Evolutionary conservation across 2,113 vertebrate genomes (phyloP).

Genomic region (Bubalus kerabau): DNA sequence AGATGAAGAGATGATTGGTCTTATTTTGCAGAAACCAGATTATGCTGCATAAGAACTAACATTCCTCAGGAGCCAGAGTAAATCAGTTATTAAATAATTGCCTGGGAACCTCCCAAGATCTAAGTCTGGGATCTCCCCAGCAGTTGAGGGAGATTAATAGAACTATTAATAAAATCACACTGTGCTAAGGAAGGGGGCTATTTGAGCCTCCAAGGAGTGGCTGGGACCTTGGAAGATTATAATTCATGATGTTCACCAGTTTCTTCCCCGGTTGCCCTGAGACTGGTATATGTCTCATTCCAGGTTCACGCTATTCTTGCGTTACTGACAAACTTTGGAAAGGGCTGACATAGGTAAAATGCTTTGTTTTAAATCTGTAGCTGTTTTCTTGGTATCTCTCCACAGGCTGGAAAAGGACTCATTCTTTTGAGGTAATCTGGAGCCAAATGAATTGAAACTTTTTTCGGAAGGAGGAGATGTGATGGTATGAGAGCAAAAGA

Average conservation of each 20-base stretch:
- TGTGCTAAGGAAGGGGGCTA: no score
- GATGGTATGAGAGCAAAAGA: neutral
- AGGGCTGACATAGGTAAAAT: neutral
- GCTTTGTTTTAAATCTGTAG: neutral
- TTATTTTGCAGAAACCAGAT: conserved; percentile 1
- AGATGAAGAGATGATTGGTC: neutral
- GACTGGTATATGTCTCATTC: neutral
- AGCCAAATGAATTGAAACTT: neutral
- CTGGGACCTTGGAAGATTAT: neutral
- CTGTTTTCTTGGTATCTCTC: neutral
- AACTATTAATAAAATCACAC: neutral
- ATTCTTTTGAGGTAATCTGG: conserved; percentile 12
- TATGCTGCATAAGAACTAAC: neutral
- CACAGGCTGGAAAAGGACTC: neutral
- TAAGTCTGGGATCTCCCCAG: neutral
- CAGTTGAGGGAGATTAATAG: neutral
- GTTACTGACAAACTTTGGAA: neutral
- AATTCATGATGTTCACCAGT: neutral
- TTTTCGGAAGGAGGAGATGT: neutral
- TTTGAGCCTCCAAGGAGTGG: neutral
- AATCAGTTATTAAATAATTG: neutral
- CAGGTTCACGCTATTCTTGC: neutral
- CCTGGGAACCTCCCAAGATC: neutral
- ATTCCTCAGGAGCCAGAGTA: neutral
- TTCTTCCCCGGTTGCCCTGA: neutral